A percentile compares a stretch with the other conserved stretches of the same genome.
These are phyloP conservation scores for Dromiciops gliroides DNA, from an alignment of 2,113 vertebrate genomes.

Conservation along the genomic window DNA sequence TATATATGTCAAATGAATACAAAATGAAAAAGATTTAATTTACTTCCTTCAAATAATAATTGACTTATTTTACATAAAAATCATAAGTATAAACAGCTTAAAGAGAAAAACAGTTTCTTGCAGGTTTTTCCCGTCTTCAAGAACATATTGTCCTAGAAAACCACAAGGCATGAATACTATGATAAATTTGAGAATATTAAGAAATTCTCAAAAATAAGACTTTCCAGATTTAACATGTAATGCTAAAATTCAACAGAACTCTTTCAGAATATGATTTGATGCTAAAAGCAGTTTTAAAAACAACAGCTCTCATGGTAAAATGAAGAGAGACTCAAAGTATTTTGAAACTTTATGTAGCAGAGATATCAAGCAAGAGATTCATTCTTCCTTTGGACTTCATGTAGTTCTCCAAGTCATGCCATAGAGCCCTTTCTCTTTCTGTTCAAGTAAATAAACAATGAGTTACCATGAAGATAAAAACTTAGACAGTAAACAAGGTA, in stretches of 20 bases:
- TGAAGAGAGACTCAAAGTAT: background rate
- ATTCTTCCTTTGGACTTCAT: background rate
- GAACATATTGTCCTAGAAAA: background rate
- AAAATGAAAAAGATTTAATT: conserved; percentile 32
- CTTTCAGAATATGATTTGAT: background rate
- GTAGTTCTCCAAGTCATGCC: background rate
- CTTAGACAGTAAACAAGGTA: background rate
- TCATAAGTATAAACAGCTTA: conserved; percentile 27
- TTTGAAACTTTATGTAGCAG: background rate
- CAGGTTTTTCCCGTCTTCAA: background rate
- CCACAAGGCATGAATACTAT: conserved; percentile 25
- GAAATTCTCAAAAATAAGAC: background rate
- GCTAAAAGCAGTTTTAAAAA: background rate
- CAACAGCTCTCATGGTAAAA: background rate
- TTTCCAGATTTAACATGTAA: background rate
- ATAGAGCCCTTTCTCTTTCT: background rate
- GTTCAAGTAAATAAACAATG: background rate
- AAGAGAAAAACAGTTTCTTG: background rate
- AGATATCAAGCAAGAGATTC: background rate
- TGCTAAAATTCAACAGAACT: background rate
- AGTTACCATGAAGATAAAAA: background rate
- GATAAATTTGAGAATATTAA: conserved; percentile 23
- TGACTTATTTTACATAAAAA: conserved; percentile 3
- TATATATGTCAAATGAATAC: conserved; percentile 26
- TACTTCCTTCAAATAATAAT: conserved; percentile 22